Percentiles rank a stretch among this genome's conserved stretches.
phyloP scores from a whole-genome alignment of 2,888 invertebrate species.

The Carcina quercana region DNA sequence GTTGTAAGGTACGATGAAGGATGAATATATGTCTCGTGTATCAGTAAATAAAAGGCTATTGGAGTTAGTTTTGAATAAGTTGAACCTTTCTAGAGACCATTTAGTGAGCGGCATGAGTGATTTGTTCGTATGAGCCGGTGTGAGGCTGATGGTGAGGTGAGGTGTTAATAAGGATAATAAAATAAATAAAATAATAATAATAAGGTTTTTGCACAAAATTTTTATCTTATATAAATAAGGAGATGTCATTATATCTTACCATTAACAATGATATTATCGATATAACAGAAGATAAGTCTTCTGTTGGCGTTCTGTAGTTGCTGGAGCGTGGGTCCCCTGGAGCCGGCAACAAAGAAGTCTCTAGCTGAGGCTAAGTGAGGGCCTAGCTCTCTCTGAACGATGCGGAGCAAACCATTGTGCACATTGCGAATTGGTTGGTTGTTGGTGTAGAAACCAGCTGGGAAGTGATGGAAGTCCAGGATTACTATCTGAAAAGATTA shows the following conservation, averaged over 20 bases:
- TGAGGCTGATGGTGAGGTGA: neutral
- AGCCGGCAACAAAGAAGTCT: conserved; percentile 49
- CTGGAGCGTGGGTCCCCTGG: conserved; percentile 60
- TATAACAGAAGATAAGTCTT: conserved; percentile 71
- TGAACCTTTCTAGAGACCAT: too few relatives aligned
- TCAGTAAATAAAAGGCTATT: too few relatives aligned
- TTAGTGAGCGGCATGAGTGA: too few relatives aligned
- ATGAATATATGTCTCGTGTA: too few relatives aligned
- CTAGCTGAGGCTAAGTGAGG: conserved; percentile 65
- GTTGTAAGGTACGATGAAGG: too few relatives aligned
- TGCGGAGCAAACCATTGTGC: conserved; percentile 70
- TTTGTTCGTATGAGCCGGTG: too few relatives aligned
- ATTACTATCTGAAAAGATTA: conserved; percentile 78
- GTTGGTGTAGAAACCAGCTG: conserved; percentile 74
- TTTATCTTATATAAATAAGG: too few relatives aligned
- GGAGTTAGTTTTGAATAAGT: too few relatives aligned
- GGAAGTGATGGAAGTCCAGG: conserved; percentile 89
- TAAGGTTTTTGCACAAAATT: neutral
- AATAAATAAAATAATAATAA: neutral
- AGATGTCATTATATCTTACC: too few relatives aligned
- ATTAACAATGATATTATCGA: conserved; percentile 58
- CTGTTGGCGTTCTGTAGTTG: conserved; percentile 58
- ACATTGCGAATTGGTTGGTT: conserved; percentile 60
- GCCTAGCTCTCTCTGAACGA: conserved; percentile 72
- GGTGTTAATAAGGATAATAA: neutral